Base-by-base conservation (phyloP, 2,797 vertebrate species). In the Xerus rutilus region DNA sequence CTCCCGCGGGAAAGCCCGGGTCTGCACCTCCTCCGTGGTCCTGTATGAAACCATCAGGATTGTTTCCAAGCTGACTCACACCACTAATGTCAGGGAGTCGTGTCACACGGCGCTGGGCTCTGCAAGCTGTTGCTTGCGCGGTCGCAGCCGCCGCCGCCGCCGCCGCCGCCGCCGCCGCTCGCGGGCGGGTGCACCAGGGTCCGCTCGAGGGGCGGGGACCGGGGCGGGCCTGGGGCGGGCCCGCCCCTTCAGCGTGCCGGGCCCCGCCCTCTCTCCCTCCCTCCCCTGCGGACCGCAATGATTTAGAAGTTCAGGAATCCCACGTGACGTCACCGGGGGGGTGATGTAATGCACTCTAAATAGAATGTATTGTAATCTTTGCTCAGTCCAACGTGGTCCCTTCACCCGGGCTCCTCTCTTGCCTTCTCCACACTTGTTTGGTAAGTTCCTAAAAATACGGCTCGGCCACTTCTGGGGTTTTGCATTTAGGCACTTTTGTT, bases 301-400 rank as follows among this genome's bases (percentile, higher is more conserved):
- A 99, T 99, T 99, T 99, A 99, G 99, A 99, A 99, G 99, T 99
- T 99, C 99, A 99, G 99, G 99, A 99, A 99, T 99, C 99, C 99
- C 99, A 99, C 99, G 99, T 99, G 99, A 99, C 99, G 99, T 99
- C 99, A 99, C 99, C 99, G 96, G 77, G 98, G 99, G 98, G 99
- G 99, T 99, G 99, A 99, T 99, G 99, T 99, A 99, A 99, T 99
- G 99, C 99, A 99, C 99, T 99, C 99, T 99, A 99, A 99, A 99
- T 99, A 99, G 99, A 99, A 99, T 99, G 99, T 99, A 99, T 99
- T 99, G 99, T 99, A 99, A 99, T 99, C 99, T 99, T 99, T 99
- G 98, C 99, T 99, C 99, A 99, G 99, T 99, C 99, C 99, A 99
- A 99, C 99, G 99, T 99, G 99, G 99, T 99, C 99, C 99, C 99